These are phyloP conservation scores for Enteromius trimaculatus DNA, from an alignment of 2,797 vertebrate genomes.

Conservation along the genomic window DNA sequence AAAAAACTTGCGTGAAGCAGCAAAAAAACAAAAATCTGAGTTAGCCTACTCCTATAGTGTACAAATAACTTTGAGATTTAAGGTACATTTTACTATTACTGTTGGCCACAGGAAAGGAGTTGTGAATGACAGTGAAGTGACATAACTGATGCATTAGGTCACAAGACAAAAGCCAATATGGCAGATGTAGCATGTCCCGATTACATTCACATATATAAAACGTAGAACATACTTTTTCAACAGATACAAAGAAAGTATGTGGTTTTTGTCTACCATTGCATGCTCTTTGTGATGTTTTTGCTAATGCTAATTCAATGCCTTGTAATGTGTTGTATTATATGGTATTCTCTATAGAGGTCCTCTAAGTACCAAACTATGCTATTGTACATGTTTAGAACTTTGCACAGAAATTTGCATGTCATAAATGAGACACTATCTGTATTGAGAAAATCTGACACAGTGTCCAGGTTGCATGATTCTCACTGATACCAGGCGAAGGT, in stretches of 20 bases:
- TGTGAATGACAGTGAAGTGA: not conserved
- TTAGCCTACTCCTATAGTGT: not conserved
- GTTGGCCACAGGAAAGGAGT: not conserved
- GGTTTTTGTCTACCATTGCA: not conserved
- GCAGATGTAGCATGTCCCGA: not conserved
- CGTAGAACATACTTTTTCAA: not conserved
- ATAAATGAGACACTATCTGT: not conserved
- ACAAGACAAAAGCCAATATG: slow-evolving; percentile 2
- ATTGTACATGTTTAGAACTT: not conserved
- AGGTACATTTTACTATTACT: not conserved
- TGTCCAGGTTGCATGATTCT: not conserved
- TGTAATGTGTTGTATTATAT: not conserved
- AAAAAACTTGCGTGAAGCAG: not conserved
- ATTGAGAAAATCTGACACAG: not conserved
- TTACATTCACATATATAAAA: not conserved
- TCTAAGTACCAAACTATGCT: not conserved
- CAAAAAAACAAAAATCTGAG: not conserved
- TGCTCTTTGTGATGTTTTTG: not conserved
- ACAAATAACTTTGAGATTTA: not conserved
- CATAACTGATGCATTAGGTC: not conserved
- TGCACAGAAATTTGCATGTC: not conserved
- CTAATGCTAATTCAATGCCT: not conserved
- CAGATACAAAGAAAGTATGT: not conserved
- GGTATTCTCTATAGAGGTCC: not conserved
- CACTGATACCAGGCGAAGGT: not conserved